phyloP scores from a whole-genome alignment of 2,888 invertebrate species.

The Herminia tarsipennalis region DNA sequence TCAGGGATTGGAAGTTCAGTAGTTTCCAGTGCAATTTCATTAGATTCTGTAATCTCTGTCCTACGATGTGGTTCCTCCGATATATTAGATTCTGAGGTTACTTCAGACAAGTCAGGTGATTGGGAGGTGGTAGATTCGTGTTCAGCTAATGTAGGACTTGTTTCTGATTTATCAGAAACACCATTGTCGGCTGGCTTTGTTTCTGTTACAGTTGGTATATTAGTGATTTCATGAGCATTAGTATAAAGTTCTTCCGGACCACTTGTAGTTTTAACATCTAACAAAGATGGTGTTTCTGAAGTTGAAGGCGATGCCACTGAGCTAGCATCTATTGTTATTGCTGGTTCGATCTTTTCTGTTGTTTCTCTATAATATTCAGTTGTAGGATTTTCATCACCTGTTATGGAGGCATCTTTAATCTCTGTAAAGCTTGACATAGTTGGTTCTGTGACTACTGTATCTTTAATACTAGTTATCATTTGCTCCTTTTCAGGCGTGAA shows the following conservation, averaged over 20 bases:
- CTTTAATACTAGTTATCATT: constrained; percentile 18
- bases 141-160: neutral
- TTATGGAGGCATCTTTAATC: constrained; percentile 23
- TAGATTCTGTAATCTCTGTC: constrained; percentile 10
- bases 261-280: constrained; percentile 10
- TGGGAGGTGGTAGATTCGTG: constrained; percentile 2
- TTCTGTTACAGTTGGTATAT: neutral
- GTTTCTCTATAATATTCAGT: constrained; percentile 24
- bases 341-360: constrained; percentile 18
- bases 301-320: constrained; percentile 3
- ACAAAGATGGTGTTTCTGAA: constrained; percentile 18
- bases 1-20: constrained; percentile 18
- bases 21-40: constrained; percentile 10
- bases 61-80: constrained; percentile 4
- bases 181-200: neutral
- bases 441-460: constrained; percentile 23
- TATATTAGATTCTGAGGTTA: constrained; percentile 5
- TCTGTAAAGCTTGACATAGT: constrained; percentile 22
- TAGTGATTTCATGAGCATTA: neutral
- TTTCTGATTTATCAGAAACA: neutral
- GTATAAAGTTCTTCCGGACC: neutral
- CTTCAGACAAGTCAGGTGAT: constrained; percentile 10
- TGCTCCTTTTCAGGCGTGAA: constrained; percentile 16
- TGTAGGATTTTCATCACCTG: constrained; percentile 15
- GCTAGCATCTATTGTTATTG: constrained; percentile 14